phyloP scores from a whole-genome alignment of 35 echinoderm and acorn worm genomes.

The Heliocidaris erythrogramma region DNA sequence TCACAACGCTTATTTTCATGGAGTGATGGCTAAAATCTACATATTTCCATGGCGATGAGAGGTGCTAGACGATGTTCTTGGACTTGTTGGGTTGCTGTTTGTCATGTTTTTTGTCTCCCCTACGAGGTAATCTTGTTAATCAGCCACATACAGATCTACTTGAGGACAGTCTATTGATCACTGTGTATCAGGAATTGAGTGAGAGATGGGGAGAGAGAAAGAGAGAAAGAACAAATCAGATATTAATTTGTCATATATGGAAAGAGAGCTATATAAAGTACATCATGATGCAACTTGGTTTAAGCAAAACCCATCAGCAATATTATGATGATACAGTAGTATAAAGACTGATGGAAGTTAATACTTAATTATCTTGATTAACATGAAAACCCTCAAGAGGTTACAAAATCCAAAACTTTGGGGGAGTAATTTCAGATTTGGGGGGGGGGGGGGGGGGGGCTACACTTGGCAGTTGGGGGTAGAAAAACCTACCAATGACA shows the following conservation, averaged over 20 bases:
- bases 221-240: not conserved
- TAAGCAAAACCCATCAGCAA: too few species aligned
- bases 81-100: not conserved
- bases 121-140: conserved; percentile 20
- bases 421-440: not conserved
- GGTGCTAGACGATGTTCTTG: not conserved
- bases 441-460: conserved; percentile 13
- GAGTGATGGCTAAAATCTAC: not conserved
- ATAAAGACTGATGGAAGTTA: too few species aligned
- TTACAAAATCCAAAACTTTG: too few species aligned
- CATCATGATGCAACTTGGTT: too few species aligned
- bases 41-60: conserved; percentile 36
- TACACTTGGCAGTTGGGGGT: too few species aligned
- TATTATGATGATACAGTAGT: too few species aligned
- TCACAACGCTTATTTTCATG: not conserved
- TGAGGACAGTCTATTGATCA: conserved; percentile 1
- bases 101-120: not conserved
- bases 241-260: too few species aligned
- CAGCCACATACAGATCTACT: not conserved
- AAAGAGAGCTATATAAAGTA: too few species aligned
- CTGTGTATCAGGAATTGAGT: not conserved
- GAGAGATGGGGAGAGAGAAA: not conserved
- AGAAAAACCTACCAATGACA: not conserved
- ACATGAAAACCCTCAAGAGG: too few species aligned
- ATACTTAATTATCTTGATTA: too few species aligned